Evolutionary conservation across 2,888 invertebrate genomes (phyloP).

Genomic region (Calameuta pallipes): DNA sequence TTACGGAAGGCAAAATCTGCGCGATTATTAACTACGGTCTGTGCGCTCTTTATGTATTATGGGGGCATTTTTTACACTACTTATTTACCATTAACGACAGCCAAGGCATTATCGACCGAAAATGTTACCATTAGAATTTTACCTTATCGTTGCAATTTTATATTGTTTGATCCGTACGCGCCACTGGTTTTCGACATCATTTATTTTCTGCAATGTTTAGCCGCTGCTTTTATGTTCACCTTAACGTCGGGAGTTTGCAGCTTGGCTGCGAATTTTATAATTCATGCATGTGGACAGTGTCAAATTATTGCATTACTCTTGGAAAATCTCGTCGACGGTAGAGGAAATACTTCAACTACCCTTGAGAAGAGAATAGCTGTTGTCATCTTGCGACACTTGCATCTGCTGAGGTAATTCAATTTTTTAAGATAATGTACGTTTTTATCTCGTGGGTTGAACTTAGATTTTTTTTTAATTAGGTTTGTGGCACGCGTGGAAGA

Average conservation of each 20-base stretch:
- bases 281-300: conserved; percentile 57
- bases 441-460: conserved; percentile 6
- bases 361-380: conserved; percentile 29
- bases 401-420: conserved; percentile 41
- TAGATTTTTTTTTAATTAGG: conserved; percentile 32
- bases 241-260: conserved; percentile 52
- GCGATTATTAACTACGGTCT: conserved; percentile 26
- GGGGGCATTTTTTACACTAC: conserved; percentile 33
- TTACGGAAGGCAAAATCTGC: conserved; percentile 30
- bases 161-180: conserved; percentile 32
- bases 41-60: conserved; percentile 38
- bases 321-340: conserved; percentile 30
- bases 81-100: not conserved
- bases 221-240: conserved; percentile 50
- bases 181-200: conserved; percentile 51
- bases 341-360: not conserved
- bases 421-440: conserved; percentile 8
- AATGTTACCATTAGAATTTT: not conserved
- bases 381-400: conserved; percentile 47
- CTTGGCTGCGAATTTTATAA: conserved; percentile 51
- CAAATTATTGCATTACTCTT: conserved; percentile 42
- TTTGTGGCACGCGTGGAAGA: conserved; percentile 48
- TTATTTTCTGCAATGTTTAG: conserved; percentile 46
- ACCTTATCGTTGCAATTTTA: not conserved
- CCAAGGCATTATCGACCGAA: not conserved